Evolutionary conservation across 2,113 vertebrate species (phyloP).

Genomic region (Dipodomys ordii): DNA sequence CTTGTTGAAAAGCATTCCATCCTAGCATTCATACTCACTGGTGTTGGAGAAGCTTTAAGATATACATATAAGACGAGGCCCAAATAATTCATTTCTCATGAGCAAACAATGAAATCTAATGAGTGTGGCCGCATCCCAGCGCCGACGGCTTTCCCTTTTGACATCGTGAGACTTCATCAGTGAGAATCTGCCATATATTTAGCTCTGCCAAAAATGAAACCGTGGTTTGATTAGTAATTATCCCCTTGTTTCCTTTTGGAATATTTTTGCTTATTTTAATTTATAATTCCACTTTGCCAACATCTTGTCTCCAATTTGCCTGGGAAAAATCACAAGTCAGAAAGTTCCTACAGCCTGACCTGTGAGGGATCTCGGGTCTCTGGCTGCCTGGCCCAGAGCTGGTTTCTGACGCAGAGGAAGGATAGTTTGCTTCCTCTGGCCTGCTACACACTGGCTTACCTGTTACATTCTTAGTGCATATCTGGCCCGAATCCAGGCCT

Average conservation of each 20-base stretch:
- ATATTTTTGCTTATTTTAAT: neutral
- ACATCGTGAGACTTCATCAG: neutral
- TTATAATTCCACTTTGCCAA: neutral
- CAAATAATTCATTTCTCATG: neutral
- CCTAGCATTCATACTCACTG: neutral
- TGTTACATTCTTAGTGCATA: neutral
- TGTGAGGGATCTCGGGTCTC: neutral
- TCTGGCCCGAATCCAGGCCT: neutral
- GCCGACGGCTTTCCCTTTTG: neutral
- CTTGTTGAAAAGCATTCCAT: neutral
- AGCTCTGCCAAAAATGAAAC: neutral
- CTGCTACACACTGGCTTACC: neutral
- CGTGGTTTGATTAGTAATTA: neutral
- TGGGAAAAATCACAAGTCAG: neutral
- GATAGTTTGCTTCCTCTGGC: neutral
- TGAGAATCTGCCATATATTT: neutral
- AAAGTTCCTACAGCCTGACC: neutral
- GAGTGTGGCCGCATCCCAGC: neutral
- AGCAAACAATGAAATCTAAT: neutral
- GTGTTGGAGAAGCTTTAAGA: neutral
- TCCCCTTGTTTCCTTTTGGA: neutral
- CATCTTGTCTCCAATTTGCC: neutral
- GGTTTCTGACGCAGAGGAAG: too few species aligned
- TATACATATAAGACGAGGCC: neutral
- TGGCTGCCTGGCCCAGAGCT: too few species aligned